These are phyloP conservation scores for Garrulus glandarius DNA, from an alignment of 2,797 vertebrate species.

Conservation along the genomic window DNA sequence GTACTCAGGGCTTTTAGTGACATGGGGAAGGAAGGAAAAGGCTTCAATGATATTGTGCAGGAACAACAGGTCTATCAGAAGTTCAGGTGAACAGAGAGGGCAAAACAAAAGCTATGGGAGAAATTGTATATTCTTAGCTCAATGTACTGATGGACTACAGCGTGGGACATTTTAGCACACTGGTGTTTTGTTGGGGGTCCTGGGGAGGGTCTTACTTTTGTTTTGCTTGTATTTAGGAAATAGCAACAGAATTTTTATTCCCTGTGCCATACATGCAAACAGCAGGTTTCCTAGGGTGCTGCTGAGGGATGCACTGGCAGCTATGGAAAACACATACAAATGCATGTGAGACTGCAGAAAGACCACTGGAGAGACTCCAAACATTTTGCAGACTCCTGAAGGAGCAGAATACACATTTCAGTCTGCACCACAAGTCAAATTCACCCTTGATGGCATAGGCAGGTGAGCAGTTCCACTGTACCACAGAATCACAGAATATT, in stretches of 20 bases:
- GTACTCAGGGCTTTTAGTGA: not conserved
- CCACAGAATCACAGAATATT: not conserved
- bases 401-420: not conserved
- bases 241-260: not conserved
- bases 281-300: not conserved
- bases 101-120: not conserved
- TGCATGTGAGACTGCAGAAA: not conserved
- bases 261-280: fast-evolving
- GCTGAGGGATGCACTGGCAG: not conserved
- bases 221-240: not conserved
- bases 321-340: not conserved
- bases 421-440: not conserved
- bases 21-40: not conserved
- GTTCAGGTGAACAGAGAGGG: not conserved
- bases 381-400: not conserved
- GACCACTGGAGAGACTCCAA: conserved; percentile 9
- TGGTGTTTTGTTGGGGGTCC: not conserved
- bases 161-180: not conserved
- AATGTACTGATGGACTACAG: not conserved
- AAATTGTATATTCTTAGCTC: not conserved
- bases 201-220: not conserved
- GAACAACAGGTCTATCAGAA: not conserved
- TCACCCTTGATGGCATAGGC: not conserved
- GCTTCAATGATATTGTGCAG: not conserved
- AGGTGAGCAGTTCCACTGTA: conserved; percentile 1